Evolutionary conservation across 1,140 invertebrate species (phyloP), one percentile per base, ranked within the genome.

Genomic region (Andrena cerasifolii): DNA sequence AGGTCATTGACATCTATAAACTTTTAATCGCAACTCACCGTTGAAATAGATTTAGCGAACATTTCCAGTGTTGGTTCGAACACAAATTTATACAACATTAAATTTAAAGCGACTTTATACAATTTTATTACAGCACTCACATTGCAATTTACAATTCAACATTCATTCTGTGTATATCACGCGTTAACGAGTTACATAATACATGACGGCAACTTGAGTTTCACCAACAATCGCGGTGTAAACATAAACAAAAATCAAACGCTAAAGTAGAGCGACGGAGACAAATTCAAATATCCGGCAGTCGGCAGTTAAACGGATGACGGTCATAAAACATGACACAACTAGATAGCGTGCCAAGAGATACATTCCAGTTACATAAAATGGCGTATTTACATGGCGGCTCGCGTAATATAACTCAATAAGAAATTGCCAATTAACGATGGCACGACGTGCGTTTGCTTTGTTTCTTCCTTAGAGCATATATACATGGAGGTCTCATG

Each of bases 211-310:
- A 54, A 54, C 24, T 7, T 24, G 1, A 68, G 16, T 10, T 24
- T 7, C 49, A 31, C 16, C 4, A 40, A 36, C 7, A 14, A 28
- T 28, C 12, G 12, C 1, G 40, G 18, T 18, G n/a, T 14, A 45
- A 33, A 58, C 3, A 8, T 40, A 28, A 45, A 61, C n/a, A 49
- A 61, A n/a, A 1, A 53, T 36, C 0, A 36, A 40, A 8, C 12
- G 14, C 2, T 12, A 49, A 63, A 14, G 24, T 8, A 21, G 36
- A 66, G 14, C 10, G 21, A 24, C 1, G 24, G 7, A 51, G 36
- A 33, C 16, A 28, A 28, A 66, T 74, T 74, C 61, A 66, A 74
- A 74, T 54, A 28, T 73, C 31, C 33, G 45, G 8, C 24, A 67
- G 66, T 58, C 33, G 45, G 8, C 24, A 67, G 66, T 58, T 43